Conservation (phyloP, 1,140 invertebrate genomes). For the Helicoverpa zea region DNA sequence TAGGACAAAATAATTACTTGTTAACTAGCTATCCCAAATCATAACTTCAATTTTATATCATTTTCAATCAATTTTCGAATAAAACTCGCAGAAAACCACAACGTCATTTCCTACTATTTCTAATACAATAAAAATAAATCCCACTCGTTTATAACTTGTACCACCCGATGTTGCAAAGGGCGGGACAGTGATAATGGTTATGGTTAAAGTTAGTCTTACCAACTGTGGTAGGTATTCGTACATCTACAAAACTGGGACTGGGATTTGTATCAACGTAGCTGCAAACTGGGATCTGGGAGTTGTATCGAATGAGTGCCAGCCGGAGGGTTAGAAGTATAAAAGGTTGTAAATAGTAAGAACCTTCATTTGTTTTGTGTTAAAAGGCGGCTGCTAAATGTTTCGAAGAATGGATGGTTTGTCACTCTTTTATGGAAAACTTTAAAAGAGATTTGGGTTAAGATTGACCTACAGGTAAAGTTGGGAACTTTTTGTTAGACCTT, state of each 20-base stretch:
- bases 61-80: no score
- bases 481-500: no score
- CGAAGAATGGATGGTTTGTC: no score
- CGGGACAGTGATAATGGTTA: conserved; percentile 82
- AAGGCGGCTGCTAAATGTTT: no score
- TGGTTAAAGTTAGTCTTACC: conserved; percentile 77
- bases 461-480: no score
- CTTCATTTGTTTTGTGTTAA: not conserved
- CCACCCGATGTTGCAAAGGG: conserved; percentile 54
- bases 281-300: conserved; percentile 69
- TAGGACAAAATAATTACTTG: no score
- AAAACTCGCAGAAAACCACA: no score
- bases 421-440: no score
- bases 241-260: conserved; percentile 59
- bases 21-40: no score
- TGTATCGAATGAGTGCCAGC: conserved; percentile 64
- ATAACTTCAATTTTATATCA: no score
- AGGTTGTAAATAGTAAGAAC: not conserved
- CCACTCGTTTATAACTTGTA: not conserved
- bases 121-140: conserved; percentile 2
- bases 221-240: conserved; percentile 66
- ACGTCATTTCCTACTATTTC: not conserved
- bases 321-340: not conserved
- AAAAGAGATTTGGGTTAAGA: no score
- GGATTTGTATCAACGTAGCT: conserved; percentile 65